Percentiles rank a stretch among this genome's conserved stretches.
Conservation (phyloP, 1,140 invertebrate genomes). For the Bombus waltoni region DNA sequence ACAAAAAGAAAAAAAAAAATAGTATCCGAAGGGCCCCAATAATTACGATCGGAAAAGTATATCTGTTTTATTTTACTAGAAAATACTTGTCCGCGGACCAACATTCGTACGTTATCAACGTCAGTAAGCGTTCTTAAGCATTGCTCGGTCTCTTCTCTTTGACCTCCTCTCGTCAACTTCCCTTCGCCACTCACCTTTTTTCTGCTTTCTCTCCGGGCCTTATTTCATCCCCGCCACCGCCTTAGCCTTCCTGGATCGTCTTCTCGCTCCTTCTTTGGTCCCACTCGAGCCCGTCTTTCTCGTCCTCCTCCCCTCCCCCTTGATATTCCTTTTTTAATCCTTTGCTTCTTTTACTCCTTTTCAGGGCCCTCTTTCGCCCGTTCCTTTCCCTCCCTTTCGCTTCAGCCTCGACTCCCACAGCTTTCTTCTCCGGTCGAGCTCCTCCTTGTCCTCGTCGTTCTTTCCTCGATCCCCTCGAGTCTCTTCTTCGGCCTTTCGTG, state of each 20-base stretch:
- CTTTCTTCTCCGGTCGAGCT: neutral
- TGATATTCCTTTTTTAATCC: slow-evolving; percentile 14
- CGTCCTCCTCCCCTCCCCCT: neutral
- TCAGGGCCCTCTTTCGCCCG: neutral
- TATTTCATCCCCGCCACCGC: neutral
- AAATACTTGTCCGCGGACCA: too few relatives aligned
- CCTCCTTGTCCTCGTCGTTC: neutral
- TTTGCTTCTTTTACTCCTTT: neutral
- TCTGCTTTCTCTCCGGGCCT: neutral
- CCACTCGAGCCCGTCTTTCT: slow-evolving; percentile 14
- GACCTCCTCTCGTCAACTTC: neutral
- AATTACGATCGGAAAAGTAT: too few relatives aligned
- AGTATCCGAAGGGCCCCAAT: too few relatives aligned
- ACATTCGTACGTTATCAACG: neutral
- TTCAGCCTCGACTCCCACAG: neutral
- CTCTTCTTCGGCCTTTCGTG: neutral
- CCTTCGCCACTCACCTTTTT: neutral
- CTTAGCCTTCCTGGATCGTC: neutral
- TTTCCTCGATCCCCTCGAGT: neutral
- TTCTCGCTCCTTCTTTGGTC: slow-evolving; percentile 32
- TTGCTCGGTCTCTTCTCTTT: slow-evolving; percentile 6
- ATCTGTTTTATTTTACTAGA: too few relatives aligned
- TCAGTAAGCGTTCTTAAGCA: neutral
- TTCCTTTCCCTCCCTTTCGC: neutral
- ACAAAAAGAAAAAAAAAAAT: too few relatives aligned